Conservation (phyloP, 2,113 vertebrate genomes). For the Salvelinus fontinalis region DNA sequence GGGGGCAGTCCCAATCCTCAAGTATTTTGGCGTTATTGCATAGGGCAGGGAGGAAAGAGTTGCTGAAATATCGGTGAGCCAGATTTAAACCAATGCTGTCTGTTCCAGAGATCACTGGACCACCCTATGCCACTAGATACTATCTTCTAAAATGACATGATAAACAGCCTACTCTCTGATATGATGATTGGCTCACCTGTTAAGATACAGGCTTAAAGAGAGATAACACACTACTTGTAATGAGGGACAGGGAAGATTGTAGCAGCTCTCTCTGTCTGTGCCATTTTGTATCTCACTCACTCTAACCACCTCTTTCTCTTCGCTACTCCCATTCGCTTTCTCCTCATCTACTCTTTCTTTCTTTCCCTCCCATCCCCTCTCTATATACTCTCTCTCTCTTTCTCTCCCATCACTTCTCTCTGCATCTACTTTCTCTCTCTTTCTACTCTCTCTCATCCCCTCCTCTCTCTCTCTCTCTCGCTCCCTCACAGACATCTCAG, state of each 20-base stretch:
- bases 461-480: background rate
- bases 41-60: too few species aligned
- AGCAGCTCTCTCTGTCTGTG: background rate
- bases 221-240: background rate
- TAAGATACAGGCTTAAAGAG: slow-evolving; percentile 1
- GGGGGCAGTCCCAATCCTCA: too few species aligned
- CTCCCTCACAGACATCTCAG: background rate
- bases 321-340: background rate
- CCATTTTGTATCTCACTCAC: background rate
- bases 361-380: background rate
- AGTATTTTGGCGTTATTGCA: too few species aligned
- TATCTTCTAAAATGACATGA: too few species aligned
- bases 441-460: background rate
- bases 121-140: too few species aligned
- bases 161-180: too few species aligned
- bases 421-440: background rate
- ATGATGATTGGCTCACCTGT: background rate
- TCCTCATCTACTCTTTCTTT: background rate
- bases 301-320: background rate
- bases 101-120: too few species aligned
- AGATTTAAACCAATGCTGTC: too few species aligned
- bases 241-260: background rate
- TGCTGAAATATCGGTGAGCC: too few species aligned
- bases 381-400: background rate
- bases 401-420: background rate